These are phyloP conservation scores for Phataginus tetradactyla DNA, from an alignment of 2,797 vertebrate genomes.

Conservation along the genomic window DNA sequence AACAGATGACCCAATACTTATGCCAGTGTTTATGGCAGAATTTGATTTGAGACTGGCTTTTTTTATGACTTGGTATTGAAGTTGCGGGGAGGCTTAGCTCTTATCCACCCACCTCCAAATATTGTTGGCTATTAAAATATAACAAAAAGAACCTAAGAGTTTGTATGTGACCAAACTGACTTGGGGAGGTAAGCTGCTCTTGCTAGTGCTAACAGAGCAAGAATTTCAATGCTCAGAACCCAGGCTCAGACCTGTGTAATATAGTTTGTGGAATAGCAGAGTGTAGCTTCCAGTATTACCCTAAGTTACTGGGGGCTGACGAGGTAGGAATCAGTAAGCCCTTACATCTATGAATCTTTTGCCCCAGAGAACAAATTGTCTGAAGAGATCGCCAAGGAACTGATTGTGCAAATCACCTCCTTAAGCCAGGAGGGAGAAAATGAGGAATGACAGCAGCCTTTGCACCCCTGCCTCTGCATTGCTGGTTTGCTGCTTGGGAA, in stretches of 20 bases:
- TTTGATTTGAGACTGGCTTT: slow-evolving; percentile 32
- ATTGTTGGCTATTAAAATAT: not conserved
- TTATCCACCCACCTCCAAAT: not conserved
- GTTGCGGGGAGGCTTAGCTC: not conserved
- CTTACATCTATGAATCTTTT: not conserved
- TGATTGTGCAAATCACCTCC: not conserved
- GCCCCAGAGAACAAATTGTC: not conserved
- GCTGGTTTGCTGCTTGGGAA: not conserved
- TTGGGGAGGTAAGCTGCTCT: not conserved
- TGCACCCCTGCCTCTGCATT: not conserved
- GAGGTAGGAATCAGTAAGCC: not conserved
- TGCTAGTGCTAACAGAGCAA: not conserved
- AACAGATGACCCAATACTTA: not conserved
- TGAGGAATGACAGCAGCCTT: not conserved
- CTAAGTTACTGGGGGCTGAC: not conserved
- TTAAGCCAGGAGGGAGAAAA: not conserved
- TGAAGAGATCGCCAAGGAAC: not conserved
- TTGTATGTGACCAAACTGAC: not conserved
- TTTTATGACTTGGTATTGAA: not conserved
- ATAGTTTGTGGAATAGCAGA: not conserved
- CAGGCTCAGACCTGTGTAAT: not conserved
- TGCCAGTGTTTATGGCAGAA: not conserved
- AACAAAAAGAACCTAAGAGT: not conserved
- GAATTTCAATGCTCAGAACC: not conserved
- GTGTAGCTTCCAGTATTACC: not conserved